Evolutionary conservation across 2,113 vertebrate genomes (phyloP).

Genomic region (Tympanuchus pallidicinctus): DNA sequence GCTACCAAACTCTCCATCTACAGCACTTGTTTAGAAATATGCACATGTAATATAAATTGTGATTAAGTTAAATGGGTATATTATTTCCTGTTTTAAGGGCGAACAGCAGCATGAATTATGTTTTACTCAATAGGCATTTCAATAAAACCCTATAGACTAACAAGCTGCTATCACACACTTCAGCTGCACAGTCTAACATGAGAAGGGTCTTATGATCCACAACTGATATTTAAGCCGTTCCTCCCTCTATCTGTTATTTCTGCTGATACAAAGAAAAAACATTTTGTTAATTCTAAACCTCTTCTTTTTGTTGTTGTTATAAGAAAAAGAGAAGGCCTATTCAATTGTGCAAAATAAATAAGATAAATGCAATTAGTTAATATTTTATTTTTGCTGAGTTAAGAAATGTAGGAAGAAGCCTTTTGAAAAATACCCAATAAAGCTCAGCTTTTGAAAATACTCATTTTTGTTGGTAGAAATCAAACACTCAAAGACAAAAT

Average conservation of each 20-base stretch:
- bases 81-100: conserved; percentile 88
- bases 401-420: background rate
- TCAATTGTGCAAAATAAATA: background rate
- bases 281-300: background rate
- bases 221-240: conserved; percentile 24
- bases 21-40: conserved; percentile 88
- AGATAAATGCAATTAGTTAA: background rate
- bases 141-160: conserved; percentile 68
- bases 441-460: background rate
- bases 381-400: background rate
- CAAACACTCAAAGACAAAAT: background rate
- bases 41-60: conserved; percentile 89
- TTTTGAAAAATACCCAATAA: background rate
- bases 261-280: conserved; percentile 19
- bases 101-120: conserved; percentile 85
- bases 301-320: background rate
- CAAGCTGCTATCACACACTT: conserved; percentile 13
- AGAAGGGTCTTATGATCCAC: conserved; percentile 38
- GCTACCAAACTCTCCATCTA: conserved; percentile 86
- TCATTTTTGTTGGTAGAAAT: background rate
- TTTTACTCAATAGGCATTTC: conserved; percentile 78
- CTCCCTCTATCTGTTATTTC: conserved; percentile 13
- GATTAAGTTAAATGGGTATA: conserved; percentile 87
- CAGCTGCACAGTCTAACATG: conserved; percentile 44
- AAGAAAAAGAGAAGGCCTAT: background rate